A percentile compares a stretch with the other conserved stretches of the same genome.
These are phyloP conservation scores for Eufriesea mexicana DNA, from an alignment of 1,140 invertebrate genomes.

Conservation along the genomic window DNA sequence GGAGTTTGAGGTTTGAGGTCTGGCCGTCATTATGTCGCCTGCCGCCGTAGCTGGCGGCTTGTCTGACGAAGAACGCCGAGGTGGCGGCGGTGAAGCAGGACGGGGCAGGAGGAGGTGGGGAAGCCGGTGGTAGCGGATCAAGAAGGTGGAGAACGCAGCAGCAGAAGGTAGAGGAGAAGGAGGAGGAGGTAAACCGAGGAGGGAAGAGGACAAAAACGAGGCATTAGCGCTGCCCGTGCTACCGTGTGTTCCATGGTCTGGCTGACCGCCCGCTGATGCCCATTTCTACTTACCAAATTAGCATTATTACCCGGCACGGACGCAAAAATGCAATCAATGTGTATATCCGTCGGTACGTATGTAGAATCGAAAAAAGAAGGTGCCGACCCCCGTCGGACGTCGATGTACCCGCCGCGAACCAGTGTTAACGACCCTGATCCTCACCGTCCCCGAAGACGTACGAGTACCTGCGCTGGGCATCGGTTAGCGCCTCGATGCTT, in stretches of 20 bases:
- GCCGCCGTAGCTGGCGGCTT: slow-evolving; percentile 67
- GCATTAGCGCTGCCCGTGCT: slow-evolving; percentile 78
- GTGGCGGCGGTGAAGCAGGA: slow-evolving; percentile 39
- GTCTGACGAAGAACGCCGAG: slow-evolving; percentile 57
- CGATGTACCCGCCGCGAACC: slow-evolving; percentile 60
- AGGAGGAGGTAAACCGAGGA: slow-evolving; percentile 44
- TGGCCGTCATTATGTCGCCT: slow-evolving; percentile 74
- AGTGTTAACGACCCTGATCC: slow-evolving; percentile 72
- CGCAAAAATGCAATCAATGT: slow-evolving; percentile 79
- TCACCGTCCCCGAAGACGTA: slow-evolving; percentile 61
- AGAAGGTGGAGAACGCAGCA: slow-evolving; percentile 30
- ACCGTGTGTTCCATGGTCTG: slow-evolving; percentile 71
- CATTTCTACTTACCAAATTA: slow-evolving; percentile 80
- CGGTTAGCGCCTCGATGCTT: slow-evolving; percentile 50
- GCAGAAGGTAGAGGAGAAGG: not conserved
- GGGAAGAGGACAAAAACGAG: slow-evolving; percentile 75
- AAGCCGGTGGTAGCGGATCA: slow-evolving; percentile 18
- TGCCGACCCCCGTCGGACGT: slow-evolving; percentile 58
- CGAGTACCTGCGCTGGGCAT: slow-evolving; percentile 47
- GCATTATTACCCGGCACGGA: slow-evolving; percentile 76
- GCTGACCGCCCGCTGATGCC: slow-evolving; percentile 77
- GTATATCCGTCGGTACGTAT: slow-evolving; percentile 57
- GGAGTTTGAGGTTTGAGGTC: slow-evolving; percentile 77
- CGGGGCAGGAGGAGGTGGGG: slow-evolving; percentile 28
- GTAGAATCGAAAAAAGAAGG: slow-evolving; percentile 68